Base-by-base conservation (phyloP, 2,113 vertebrate genomes). In the Felis catus region DNA sequence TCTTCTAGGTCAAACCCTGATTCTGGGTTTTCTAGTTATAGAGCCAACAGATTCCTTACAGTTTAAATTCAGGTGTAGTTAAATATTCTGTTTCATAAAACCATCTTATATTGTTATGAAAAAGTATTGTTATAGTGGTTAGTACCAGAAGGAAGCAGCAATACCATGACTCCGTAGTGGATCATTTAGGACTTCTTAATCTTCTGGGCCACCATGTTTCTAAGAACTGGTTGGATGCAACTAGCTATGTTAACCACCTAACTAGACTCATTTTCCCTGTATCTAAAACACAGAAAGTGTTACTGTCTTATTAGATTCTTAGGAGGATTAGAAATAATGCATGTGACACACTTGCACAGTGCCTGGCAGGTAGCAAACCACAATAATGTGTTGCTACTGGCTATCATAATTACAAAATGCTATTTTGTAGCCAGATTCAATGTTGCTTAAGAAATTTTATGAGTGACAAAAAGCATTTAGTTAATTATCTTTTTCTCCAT, bases 401-500 rank as follows among this genome's bases (percentile, higher is more conserved):
- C 10, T 48, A 31, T 23, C 27, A 63, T 65, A 92, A 91, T 94
- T 68, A 71, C 2, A 86, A 70, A 90, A 71, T 63, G 29, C 16
- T 71, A 29, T 61, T 88, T 58, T 92, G 19, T 61, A 94, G 29
- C 4, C 23, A 88, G 45, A 68, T 8, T 90, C 33, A 90, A 15
- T 61, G 31, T 88, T 91, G 19, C n/a, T 70, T 83, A 79, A 90
- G 39, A 93, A 80, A 74, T 86, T 82, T 91, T 66, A 82, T 81
- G 53, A 41, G 15, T 80, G 19, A 95, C 55, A 71, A 89, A 92
- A 87, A 61, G 0, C 23, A 61, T 25, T 68, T 68, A n/a, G 16
- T 70, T 94, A 93, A 85, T 96, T 91, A 76, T 86, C 18, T 41
- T 96, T 97, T 41, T 71, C 51, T 78, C 15, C 18, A 51, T 70